These are phyloP conservation scores for Apotomis capreana DNA, from an alignment of 2,888 invertebrate genomes.

Conservation along the genomic window DNA sequence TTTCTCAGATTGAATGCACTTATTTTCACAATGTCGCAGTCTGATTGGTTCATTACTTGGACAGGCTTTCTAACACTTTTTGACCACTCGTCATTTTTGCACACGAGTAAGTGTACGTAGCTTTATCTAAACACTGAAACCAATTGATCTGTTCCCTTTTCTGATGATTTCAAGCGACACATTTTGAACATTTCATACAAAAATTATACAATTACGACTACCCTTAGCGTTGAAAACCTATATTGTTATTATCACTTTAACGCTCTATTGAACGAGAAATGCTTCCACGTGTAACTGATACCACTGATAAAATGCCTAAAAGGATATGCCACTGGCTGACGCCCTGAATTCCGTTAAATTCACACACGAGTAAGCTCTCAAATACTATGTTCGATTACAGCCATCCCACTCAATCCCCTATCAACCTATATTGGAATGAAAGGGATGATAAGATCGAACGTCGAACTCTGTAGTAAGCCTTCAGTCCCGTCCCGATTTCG, in stretches of 20 bases:
- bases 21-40: no score
- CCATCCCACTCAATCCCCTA: background rate
- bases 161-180: no score
- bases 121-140: no score
- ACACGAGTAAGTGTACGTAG: no score
- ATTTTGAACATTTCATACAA: no score
- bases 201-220: no score
- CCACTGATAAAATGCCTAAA: constrained; percentile 31
- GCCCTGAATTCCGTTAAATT: constrained; percentile 19
- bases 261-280: constrained; percentile 18
- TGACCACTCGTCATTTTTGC: no score
- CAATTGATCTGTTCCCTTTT: no score
- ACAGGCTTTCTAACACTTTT: no score
- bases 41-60: no score
- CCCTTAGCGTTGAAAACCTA: no score
- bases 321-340: constrained; percentile 26
- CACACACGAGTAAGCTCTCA: background rate
- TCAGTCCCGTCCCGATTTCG: constrained; percentile 7
- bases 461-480: background rate
- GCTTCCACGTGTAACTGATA: constrained; percentile 24
- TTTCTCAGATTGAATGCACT: no score
- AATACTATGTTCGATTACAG: background rate
- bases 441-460: background rate
- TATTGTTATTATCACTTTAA: constrained; percentile 38
- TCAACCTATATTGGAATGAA: background rate